Conservation (phyloP, 2,113 vertebrate genomes). For the Ahaetulla prasina region DNA sequence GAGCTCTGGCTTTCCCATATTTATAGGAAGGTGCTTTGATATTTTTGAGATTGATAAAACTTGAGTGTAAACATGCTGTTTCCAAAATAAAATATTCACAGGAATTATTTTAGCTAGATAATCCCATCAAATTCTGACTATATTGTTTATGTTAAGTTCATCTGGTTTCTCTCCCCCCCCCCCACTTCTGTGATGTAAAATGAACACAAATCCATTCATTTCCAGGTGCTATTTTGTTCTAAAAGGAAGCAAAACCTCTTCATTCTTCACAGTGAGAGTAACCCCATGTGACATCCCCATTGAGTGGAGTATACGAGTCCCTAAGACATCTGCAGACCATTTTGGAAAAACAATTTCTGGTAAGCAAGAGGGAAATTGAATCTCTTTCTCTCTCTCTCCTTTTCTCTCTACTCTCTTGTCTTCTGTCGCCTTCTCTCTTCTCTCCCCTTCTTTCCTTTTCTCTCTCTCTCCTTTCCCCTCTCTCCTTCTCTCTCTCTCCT, state of each 20-base stretch:
- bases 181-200: not conserved
- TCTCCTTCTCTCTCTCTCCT: too few relatives aligned
- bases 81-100: not conserved
- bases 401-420: too few relatives aligned
- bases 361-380: constrained; percentile 19
- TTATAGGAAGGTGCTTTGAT: not conserved
- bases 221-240: constrained; percentile 79
- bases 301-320: constrained; percentile 74
- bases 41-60: not conserved
- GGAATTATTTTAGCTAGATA: not conserved
- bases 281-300: constrained; percentile 80
- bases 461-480: not conserved
- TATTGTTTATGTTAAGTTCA: not conserved
- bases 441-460: not conserved
- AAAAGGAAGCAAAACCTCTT: constrained; percentile 65
- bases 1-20: not conserved
- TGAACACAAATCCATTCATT: not conserved
- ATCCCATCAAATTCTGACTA: not conserved
- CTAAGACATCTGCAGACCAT: constrained; percentile 45
- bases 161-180: not conserved
- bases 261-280: constrained; percentile 75
- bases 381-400: too few relatives aligned
- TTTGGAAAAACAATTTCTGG: constrained; percentile 39
- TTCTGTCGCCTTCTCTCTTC: too few relatives aligned
- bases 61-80: not conserved